Conservation (phyloP, 2,113 vertebrate genomes). For the Campylomormyrus numenius region DNA sequence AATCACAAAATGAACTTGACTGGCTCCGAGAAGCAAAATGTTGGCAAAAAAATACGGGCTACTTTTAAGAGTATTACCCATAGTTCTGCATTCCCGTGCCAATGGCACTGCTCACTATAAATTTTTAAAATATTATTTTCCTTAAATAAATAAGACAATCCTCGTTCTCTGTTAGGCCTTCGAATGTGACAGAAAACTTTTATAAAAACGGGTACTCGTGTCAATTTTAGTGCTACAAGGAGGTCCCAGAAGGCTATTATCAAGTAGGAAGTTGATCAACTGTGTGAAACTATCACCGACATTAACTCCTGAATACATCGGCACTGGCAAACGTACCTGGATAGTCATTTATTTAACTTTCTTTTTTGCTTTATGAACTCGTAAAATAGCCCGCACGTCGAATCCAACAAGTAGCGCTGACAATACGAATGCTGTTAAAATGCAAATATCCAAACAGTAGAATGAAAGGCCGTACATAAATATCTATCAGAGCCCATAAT, state of each 20-base stretch:
- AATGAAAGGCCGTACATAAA: background rate
- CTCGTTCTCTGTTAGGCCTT: background rate
- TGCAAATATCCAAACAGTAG: background rate
- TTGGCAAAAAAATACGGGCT: background rate
- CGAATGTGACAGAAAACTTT: background rate
- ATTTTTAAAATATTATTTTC: background rate
- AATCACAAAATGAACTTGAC: background rate
- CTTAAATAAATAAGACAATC: background rate
- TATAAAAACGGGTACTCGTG: background rate
- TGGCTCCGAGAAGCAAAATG: background rate
- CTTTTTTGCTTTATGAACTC: background rate
- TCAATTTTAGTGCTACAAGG: background rate
- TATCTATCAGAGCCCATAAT: background rate
- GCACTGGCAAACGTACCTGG: background rate
- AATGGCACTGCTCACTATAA: background rate
- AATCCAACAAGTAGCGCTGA: background rate
- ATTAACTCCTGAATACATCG: background rate
- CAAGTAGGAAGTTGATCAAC: background rate
- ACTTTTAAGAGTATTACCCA: background rate
- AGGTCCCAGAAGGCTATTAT: background rate
- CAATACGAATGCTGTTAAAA: background rate
- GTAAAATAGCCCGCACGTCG: background rate
- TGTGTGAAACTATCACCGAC: background rate
- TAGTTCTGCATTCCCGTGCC: background rate
- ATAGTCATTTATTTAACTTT: background rate